Evolutionary conservation across 2,113 vertebrate genomes (phyloP).

Genomic region (Rhinolophus ferrumequinum): DNA sequence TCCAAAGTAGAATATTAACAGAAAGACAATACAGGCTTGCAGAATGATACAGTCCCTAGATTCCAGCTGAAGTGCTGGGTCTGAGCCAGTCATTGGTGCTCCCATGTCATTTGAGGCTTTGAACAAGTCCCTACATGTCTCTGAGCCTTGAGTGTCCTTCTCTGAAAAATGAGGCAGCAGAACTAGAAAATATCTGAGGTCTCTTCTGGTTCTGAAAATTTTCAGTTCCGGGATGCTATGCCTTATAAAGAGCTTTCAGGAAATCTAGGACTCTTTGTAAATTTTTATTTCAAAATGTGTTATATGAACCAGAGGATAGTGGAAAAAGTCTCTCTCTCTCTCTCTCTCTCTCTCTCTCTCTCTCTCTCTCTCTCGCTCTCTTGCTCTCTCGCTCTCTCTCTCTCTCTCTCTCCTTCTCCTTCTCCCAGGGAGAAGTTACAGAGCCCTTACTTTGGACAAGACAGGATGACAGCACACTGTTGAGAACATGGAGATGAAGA

Average conservation of each 20-base stretch:
- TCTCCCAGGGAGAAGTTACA: not conserved
- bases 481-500: not conserved
- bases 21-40: not conserved
- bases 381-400: too few relatives aligned
- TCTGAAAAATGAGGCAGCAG: not conserved
- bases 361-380: not conserved
- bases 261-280: not conserved
- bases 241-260: not conserved
- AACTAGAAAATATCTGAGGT: not conserved
- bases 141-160: not conserved
- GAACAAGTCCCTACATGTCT: not conserved
- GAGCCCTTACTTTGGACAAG: not conserved
- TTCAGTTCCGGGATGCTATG: not conserved
- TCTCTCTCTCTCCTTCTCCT: not conserved
- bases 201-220: not conserved
- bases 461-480: not conserved
- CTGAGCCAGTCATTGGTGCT: not conserved
- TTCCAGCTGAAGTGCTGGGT: not conserved
- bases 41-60: not conserved
- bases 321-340: not conserved
- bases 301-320: not conserved
- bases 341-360: too few relatives aligned
- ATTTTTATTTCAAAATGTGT: not conserved
- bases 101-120: not conserved
- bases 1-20: not conserved